phyloP scores from a whole-genome alignment of 2,113 vertebrate genomes.

The Narcine bancroftii region DNA sequence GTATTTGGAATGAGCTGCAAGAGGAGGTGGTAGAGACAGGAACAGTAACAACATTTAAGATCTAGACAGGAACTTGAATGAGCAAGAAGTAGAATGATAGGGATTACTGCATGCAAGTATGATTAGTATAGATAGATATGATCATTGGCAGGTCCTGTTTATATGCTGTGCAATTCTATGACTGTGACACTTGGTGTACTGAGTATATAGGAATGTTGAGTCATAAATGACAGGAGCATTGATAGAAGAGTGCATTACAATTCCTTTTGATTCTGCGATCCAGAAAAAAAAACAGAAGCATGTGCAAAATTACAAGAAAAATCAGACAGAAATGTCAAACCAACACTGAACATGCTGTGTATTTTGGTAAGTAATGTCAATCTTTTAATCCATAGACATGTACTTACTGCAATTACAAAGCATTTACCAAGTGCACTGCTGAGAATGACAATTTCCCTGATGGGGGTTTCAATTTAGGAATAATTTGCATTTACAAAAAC shows the following conservation, averaged over 20 bases:
- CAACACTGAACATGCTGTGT: not conserved
- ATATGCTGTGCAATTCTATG: too few relatives aligned
- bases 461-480: not conserved
- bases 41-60: too few relatives aligned
- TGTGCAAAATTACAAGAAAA: slow-evolving; percentile 8
- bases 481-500: slow-evolving; percentile 13
- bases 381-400: not conserved
- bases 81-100: too few relatives aligned
- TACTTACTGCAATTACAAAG: slow-evolving; percentile 32
- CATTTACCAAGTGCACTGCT: slow-evolving; percentile 30
- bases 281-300: not conserved
- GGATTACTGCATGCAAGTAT: too few relatives aligned
- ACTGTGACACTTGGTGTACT: too few relatives aligned
- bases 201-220: not conserved
- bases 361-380: slow-evolving; percentile 28
- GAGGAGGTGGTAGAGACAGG: too few relatives aligned
- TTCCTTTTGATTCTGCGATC: slow-evolving; percentile 22
- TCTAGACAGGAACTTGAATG: too few relatives aligned
- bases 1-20: too few relatives aligned
- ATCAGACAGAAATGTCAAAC: slow-evolving; percentile 32
- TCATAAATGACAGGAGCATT: not conserved
- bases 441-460: slow-evolving; percentile 17
- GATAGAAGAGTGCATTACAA: not conserved
- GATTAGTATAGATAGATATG: too few relatives aligned
- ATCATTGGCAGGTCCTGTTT: too few relatives aligned